These are phyloP conservation scores for Drosophila tanythrix DNA, from an alignment of 2,888 invertebrate genomes.

Conservation along the genomic window DNA sequence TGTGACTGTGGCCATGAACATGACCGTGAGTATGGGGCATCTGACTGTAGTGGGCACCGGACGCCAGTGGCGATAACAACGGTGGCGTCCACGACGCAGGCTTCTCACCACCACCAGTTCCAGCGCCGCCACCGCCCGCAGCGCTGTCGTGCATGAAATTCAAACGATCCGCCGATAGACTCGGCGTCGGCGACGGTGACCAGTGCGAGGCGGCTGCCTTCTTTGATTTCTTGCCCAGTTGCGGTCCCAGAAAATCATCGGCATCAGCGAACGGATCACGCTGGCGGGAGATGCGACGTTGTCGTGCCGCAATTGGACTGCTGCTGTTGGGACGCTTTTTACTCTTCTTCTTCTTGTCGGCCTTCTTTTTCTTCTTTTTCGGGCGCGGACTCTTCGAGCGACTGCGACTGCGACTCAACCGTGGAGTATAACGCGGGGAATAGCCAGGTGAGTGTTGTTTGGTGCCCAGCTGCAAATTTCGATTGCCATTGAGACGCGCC, in stretches of 20 bases:
- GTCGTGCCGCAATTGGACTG: constrained; percentile 68
- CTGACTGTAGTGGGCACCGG: constrained; percentile 48
- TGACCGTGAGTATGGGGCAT: constrained; percentile 18
- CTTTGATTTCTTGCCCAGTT: constrained; percentile 77
- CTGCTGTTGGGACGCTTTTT: constrained; percentile 67
- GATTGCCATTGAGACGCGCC: constrained; percentile 69
- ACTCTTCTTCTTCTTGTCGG: constrained; percentile 78
- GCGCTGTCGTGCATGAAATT: constrained; percentile 60
- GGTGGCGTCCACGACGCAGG: constrained; percentile 88
- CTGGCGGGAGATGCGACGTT: constrained; percentile 76
- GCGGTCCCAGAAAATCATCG: constrained; percentile 69
- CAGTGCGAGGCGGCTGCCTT: constrained; percentile 63
- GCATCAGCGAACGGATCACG: constrained; percentile 76
- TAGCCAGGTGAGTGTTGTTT: constrained; percentile 61
- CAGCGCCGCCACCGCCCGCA: constrained; percentile 13
- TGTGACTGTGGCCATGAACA: constrained; percentile 4
- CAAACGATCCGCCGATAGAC: constrained; percentile 83
- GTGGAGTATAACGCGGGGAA: constrained; percentile 83
- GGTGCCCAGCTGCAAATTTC: constrained; percentile 38
- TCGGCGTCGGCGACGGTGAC: constrained; percentile 86
- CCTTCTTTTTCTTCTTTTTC: constrained; percentile 79
- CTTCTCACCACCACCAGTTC: constrained; percentile 52
- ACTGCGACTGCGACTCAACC: constrained; percentile 79
- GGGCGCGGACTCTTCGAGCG: constrained; percentile 80
- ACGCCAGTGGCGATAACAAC: constrained; percentile 79